A percentile compares a stretch with the other conserved stretches of the same genome.
phyloP scores from a whole-genome alignment of 2,888 invertebrate species.

The Rhingia rostrata region DNA sequence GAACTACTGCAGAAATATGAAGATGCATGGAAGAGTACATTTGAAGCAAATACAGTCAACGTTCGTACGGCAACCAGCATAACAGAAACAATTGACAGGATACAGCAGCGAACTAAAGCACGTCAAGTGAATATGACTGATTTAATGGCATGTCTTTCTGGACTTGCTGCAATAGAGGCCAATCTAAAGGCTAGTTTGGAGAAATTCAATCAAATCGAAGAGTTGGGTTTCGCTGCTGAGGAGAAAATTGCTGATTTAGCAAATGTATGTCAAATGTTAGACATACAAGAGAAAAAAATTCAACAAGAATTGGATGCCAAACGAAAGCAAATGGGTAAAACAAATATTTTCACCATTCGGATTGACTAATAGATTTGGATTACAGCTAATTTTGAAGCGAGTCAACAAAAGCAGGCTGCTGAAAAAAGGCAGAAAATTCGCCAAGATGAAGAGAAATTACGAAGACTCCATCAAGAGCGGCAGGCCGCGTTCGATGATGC shows the following conservation, averaged over 20 bases:
- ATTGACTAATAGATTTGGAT: slow-evolving; percentile 5
- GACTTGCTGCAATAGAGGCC: slow-evolving; percentile 80
- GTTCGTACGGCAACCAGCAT: slow-evolving; percentile 84
- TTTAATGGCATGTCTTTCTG: slow-evolving; percentile 78
- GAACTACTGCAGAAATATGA: slow-evolving; percentile 87
- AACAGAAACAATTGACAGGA: slow-evolving; percentile 83
- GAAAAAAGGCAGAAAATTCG: slow-evolving; percentile 85
- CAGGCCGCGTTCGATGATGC: slow-evolving; percentile 88
- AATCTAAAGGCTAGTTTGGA: slow-evolving; percentile 82
- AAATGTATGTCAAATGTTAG: slow-evolving; percentile 86
- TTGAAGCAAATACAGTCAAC: slow-evolving; percentile 86
- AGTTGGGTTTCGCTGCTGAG: slow-evolving; percentile 85
- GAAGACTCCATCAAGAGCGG: slow-evolving; percentile 85
- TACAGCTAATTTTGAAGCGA: slow-evolving; percentile 81
- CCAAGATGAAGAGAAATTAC: slow-evolving; percentile 84
- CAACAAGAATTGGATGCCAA: slow-evolving; percentile 87
- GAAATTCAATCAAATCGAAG: slow-evolving; percentile 83
- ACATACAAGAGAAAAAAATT: slow-evolving; percentile 86
- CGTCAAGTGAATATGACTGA: slow-evolving; percentile 79
- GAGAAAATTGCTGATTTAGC: slow-evolving; percentile 85
- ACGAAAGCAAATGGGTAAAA: slow-evolving; percentile 86
- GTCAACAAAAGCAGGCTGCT: slow-evolving; percentile 84
- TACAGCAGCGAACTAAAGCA: slow-evolving; percentile 79
- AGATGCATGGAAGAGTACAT: slow-evolving; percentile 86
- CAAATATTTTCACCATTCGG: neutral